phyloP scores from a whole-genome alignment of 2,888 invertebrate genomes.

The Keiferia lycopersicella region DNA sequence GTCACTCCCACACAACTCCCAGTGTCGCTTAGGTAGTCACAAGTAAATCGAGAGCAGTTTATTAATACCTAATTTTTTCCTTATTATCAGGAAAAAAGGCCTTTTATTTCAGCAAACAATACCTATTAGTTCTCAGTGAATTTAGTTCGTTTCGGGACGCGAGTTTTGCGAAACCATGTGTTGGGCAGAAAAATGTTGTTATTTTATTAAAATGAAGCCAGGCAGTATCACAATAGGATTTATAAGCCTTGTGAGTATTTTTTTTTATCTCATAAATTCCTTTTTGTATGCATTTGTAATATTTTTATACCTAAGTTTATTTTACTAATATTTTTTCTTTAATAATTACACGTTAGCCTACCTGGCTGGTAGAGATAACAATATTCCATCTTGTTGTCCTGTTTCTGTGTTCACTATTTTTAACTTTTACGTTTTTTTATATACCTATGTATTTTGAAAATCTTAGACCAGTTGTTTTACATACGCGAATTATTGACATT shows the following conservation, averaged over 20 bases:
- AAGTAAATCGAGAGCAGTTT: not conserved
- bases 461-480: too few species aligned
- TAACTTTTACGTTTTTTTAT: too few species aligned
- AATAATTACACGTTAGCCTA: too few species aligned
- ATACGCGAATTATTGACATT: too few species aligned
- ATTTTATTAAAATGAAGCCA: not conserved
- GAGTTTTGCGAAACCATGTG: not conserved
- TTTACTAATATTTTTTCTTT: too few species aligned
- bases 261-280: not conserved
- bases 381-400: too few species aligned
- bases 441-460: too few species aligned
- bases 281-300: not conserved
- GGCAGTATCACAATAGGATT: not conserved
- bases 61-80: not conserved
- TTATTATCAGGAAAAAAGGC: not conserved
- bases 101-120: not conserved
- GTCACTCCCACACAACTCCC: too few species aligned
- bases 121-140: not conserved
- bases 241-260: not conserved
- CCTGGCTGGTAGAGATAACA: too few species aligned
- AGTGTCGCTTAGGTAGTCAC: too few species aligned
- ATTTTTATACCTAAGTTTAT: not conserved
- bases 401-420: too few species aligned
- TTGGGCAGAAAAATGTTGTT: not conserved
- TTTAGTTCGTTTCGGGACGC: not conserved